Conservation (phyloP, 2,113 vertebrate genomes). For the Labrus mixtus region DNA sequence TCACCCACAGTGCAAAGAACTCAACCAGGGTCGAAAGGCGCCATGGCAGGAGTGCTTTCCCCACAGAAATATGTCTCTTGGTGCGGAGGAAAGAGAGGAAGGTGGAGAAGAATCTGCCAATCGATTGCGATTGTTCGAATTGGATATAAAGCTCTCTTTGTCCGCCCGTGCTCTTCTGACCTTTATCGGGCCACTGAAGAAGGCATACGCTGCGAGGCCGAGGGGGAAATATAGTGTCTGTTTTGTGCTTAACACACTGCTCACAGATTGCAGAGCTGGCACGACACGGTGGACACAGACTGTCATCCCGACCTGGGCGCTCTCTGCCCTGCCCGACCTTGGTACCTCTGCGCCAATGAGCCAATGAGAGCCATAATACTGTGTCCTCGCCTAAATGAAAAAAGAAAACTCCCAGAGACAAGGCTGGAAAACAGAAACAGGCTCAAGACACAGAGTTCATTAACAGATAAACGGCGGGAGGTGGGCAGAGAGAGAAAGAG, state of each 20-base stretch:
- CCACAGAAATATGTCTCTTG: conserved; percentile 10
- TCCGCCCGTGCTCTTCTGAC: conserved; percentile 52
- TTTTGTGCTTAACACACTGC: conserved; percentile 73
- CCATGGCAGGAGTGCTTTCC: conserved; percentile 5
- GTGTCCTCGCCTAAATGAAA: conserved; percentile 6
- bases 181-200: conserved; percentile 55
- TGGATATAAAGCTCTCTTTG: conserved; percentile 58
- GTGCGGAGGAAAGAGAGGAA: conserved; percentile 31
- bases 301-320: conserved; percentile 55
- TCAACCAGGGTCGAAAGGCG: conserved; percentile 38
- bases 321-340: conserved; percentile 71
- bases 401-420: conserved; percentile 22
- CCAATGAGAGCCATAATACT: conserved; percentile 40
- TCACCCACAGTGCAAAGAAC: conserved; percentile 48
- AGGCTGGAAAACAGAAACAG: conserved; percentile 38
- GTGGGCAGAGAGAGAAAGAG: conserved; percentile 21
- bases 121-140: conserved; percentile 56
- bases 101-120: conserved; percentile 43
- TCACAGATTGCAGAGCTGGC: conserved; percentile 74
- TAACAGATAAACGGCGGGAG: conserved; percentile 65
- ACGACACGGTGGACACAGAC: conserved; percentile 60
- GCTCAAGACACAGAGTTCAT: conserved; percentile 66
- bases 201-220: conserved; percentile 38
- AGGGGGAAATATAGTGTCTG: conserved; percentile 54
- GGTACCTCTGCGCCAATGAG: conserved; percentile 54